Conservation (phyloP, 2,888 invertebrate genomes). For the Gymnoscelis rufifasciata region DNA sequence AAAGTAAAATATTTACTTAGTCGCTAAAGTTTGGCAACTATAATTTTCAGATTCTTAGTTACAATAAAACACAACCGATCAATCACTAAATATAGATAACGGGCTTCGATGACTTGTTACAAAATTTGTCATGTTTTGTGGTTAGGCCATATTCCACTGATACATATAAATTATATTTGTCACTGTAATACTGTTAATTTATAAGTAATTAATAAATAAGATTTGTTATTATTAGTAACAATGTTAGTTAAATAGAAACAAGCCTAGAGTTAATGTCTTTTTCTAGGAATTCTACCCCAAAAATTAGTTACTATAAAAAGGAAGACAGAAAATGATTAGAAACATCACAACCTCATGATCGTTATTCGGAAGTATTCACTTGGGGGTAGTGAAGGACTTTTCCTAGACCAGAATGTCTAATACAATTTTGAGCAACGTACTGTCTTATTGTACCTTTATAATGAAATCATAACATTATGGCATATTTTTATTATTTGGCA, state of each 20-base stretch:
- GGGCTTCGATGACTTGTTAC: background rate
- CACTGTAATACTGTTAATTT: conserved; percentile 30
- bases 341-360: conserved; percentile 70
- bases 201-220: conserved; percentile 45
- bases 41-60: conserved; percentile 49
- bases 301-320: conserved; percentile 57
- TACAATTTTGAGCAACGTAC: conserved; percentile 60
- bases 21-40: conserved; percentile 54
- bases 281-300: conserved; percentile 72
- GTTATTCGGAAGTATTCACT: conserved; percentile 44
- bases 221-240: conserved; percentile 38
- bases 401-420: conserved; percentile 29
- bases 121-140: background rate
- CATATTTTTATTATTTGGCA: no score
- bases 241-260: conserved; percentile 33
- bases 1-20: conserved; percentile 12
- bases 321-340: conserved; percentile 64
- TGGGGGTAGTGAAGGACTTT: conserved; percentile 40
- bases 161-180: background rate
- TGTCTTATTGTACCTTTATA: conserved; percentile 53
- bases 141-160: background rate
- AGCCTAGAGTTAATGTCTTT: conserved; percentile 65
- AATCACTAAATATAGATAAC: conserved; percentile 51
- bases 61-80: conserved; percentile 73
- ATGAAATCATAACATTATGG: conserved; percentile 39